Percentiles rank a stretch among this genome's conserved stretches.
These are phyloP conservation scores for Drosophila peninsularis DNA, from an alignment of 2,888 invertebrate species.

Conservation along the genomic window DNA sequence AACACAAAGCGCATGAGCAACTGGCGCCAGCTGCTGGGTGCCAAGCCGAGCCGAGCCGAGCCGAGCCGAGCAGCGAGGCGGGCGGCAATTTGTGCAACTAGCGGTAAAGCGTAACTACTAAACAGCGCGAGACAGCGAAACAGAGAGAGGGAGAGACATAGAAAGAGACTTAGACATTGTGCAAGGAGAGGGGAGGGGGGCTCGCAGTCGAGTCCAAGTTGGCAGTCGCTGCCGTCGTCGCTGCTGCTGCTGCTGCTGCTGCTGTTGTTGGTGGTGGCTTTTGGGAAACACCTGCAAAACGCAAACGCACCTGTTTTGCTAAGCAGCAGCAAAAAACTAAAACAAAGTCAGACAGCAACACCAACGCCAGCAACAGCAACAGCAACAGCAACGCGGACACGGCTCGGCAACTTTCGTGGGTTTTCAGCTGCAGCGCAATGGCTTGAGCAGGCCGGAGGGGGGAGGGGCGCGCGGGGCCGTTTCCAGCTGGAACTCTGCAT, in stretches of 20 bases:
- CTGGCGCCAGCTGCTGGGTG: slow-evolving; percentile 56
- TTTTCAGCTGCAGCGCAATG: slow-evolving; percentile 22
- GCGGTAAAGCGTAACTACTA: slow-evolving; percentile 79
- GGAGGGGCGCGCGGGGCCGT: not conserved
- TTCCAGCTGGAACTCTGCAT: slow-evolving; percentile 56
- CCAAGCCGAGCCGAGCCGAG: not conserved
- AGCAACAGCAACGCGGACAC: slow-evolving; percentile 65
- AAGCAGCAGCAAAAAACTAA: slow-evolving; percentile 72
- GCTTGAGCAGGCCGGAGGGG: not conserved
- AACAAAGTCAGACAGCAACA: slow-evolving; percentile 73
- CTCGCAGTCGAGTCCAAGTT: slow-evolving; percentile 29
- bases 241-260: slow-evolving; percentile 7
- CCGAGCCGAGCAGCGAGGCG: not conserved
- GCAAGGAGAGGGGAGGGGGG: not conserved
- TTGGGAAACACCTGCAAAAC: slow-evolving; percentile 83
- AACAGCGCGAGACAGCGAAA: slow-evolving; percentile 64
- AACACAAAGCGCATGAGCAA: slow-evolving; percentile 75
- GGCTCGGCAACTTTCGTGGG: slow-evolving; percentile 72
- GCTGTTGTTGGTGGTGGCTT: slow-evolving; percentile 61
- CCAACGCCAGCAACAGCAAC: slow-evolving; percentile 37
- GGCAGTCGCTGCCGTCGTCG: slow-evolving; percentile 28
- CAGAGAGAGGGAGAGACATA: not conserved
- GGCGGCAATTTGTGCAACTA: slow-evolving; percentile 77
- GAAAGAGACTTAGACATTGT: slow-evolving; percentile 4
- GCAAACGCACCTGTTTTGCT: slow-evolving; percentile 82